Percentiles rank a stretch among this genome's conserved stretches.
Conservation (phyloP, 1,140 invertebrate species). For the Aricia agestis region DNA sequence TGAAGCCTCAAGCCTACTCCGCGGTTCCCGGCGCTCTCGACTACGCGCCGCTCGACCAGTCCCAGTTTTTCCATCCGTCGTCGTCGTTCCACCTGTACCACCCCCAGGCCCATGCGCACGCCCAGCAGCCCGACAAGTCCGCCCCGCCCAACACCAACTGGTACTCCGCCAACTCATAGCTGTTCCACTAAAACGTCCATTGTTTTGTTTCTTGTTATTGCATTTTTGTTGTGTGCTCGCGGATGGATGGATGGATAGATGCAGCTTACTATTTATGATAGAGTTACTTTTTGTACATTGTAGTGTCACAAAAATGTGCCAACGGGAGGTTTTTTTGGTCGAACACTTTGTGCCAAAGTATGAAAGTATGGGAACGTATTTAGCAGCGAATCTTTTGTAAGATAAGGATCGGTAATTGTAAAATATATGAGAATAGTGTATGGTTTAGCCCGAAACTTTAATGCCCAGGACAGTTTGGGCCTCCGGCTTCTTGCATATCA, state of each 20-base stretch:
- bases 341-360: neutral
- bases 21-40: constrained; percentile 73
- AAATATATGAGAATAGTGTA: neutral
- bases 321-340: neutral
- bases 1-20: constrained; percentile 94
- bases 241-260: neutral
- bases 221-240: constrained; percentile 22
- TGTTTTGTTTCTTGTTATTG: constrained; percentile 24
- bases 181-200: constrained; percentile 25
- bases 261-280: neutral
- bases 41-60: constrained; percentile 81
- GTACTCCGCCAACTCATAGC: constrained; percentile 87
- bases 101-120: constrained; percentile 77
- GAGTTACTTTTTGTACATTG: neutral
- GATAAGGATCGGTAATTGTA: neutral
- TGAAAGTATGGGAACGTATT: neutral
- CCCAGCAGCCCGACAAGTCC: constrained; percentile 73
- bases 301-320: neutral
- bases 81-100: constrained; percentile 94
- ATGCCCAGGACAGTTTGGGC: neutral
- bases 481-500: constrained; percentile 71
- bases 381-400: neutral
- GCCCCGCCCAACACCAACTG: constrained; percentile 81
- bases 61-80: constrained; percentile 88
- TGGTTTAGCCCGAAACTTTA: neutral